phyloP scores from a whole-genome alignment of 1,140 invertebrate genomes.

The Venturia canescens region DNA sequence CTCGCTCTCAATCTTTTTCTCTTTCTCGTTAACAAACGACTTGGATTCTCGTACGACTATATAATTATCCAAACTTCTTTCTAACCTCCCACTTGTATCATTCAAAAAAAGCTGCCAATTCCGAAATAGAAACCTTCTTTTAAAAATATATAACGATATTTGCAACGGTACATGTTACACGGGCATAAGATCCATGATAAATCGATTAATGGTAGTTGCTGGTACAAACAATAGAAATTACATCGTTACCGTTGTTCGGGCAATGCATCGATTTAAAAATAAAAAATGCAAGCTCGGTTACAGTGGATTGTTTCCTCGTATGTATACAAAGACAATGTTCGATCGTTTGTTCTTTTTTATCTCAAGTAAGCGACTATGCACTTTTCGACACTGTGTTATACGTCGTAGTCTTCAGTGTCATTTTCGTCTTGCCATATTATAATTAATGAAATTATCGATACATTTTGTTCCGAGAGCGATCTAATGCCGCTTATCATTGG shows the following conservation, averaged over 20 bases:
- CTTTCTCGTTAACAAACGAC: slow-evolving; percentile 25
- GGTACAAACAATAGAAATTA: slow-evolving; percentile 49
- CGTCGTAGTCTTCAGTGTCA: not conserved
- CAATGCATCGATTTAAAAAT: slow-evolving; percentile 24
- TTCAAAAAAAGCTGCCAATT: slow-evolving; percentile 29
- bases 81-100: too few relatives aligned
- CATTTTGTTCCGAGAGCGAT: slow-evolving; percentile 5
- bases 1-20: slow-evolving; percentile 23
- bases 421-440: not conserved
- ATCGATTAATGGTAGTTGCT: slow-evolving; percentile 23
- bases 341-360: slow-evolving; percentile 6
- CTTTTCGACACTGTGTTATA: not conserved
- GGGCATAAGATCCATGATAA: not conserved
- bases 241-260: slow-evolving; percentile 31
- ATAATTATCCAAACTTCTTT: slow-evolving; percentile 25
- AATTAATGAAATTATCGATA: slow-evolving; percentile 10
- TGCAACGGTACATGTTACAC: too few relatives aligned
- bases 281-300: slow-evolving; percentile 50
- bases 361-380: slow-evolving; percentile 32
- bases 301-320: slow-evolving; percentile 13
- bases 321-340: slow-evolving; percentile 8
- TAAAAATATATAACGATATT: not conserved
- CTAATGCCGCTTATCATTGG: not conserved
- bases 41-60: slow-evolving; percentile 3
- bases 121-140: slow-evolving; percentile 20